Conservation (phyloP, 2,888 invertebrate species). For the Ctena decussata region DNA sequence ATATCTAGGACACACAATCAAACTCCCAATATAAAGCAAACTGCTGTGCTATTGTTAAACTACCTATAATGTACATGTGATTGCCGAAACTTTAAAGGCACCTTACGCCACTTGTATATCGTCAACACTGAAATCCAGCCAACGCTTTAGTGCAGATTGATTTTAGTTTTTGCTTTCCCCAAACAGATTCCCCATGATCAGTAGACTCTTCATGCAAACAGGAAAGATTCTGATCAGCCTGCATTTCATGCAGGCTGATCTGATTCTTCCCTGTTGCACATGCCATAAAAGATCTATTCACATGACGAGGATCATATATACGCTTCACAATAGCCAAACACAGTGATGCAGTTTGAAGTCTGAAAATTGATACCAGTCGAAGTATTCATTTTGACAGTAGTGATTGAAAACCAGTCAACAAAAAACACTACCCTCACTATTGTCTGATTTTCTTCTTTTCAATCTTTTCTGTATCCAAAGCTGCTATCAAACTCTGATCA, state of each 20-base stretch:
- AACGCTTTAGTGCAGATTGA: no score
- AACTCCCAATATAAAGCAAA: slow-evolving; percentile 8
- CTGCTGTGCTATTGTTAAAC: slow-evolving; percentile 4
- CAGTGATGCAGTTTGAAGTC: background rate
- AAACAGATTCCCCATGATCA: no score
- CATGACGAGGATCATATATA: no score
- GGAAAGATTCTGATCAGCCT: no score
- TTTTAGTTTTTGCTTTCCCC: no score
- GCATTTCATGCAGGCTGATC: no score
- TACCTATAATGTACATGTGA: slow-evolving; percentile 9
- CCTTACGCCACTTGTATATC: no score
- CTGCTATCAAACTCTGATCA: slow-evolving; percentile 5
- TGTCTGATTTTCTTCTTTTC: background rate
- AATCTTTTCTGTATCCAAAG: background rate
- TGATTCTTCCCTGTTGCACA: no score
- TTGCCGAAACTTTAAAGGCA: no score
- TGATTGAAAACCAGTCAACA: slow-evolving; percentile 4
- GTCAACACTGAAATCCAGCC: no score
- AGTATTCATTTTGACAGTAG: slow-evolving; percentile 8
- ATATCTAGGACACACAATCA: slow-evolving; percentile 12
- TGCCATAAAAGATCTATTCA: no score
- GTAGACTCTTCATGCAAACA: no score
- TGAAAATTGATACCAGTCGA: slow-evolving; percentile 13
- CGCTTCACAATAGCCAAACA: background rate
- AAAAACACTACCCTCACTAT: background rate